Evolutionary conservation across 2,113 vertebrate species (phyloP).

Genomic region (Apaloderma vittatum): DNA sequence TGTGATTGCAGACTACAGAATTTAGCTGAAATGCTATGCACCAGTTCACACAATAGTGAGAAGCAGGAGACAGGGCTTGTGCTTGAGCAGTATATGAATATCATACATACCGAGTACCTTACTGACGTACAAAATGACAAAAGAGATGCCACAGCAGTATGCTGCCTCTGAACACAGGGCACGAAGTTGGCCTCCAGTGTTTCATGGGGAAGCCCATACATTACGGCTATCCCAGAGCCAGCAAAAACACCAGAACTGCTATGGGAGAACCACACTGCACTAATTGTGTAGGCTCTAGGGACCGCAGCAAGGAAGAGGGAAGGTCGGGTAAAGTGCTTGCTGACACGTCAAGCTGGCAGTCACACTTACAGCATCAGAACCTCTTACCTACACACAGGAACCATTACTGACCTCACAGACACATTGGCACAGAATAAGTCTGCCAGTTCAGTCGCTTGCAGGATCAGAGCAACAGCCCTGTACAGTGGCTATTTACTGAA

Average conservation of each 20-base stretch:
- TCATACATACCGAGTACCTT: background rate
- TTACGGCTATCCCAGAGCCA: background rate
- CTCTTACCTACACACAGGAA: background rate
- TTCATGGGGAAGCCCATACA: background rate
- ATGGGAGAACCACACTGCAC: rapidly evolving
- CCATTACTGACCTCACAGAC: background rate
- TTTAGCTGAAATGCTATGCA: background rate
- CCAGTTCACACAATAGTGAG: background rate
- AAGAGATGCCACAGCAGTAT: background rate
- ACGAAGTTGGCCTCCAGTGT: background rate
- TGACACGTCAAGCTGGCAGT: background rate
- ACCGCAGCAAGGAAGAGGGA: background rate
- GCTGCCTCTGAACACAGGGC: background rate
- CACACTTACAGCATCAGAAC: background rate
- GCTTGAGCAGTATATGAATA: background rate
- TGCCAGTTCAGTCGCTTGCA: background rate
- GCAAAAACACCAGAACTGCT: background rate
- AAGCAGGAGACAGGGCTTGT: background rate
- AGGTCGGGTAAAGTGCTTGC: background rate
- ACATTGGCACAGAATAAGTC: background rate
- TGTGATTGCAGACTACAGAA: background rate
- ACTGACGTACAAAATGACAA: background rate
- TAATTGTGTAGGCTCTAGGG: rapidly evolving
- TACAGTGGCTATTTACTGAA: background rate
- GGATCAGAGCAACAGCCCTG: background rate